phyloP scores from a whole-genome alignment of 2,113 vertebrate species.

The Phyllostomus discolor region DNA sequence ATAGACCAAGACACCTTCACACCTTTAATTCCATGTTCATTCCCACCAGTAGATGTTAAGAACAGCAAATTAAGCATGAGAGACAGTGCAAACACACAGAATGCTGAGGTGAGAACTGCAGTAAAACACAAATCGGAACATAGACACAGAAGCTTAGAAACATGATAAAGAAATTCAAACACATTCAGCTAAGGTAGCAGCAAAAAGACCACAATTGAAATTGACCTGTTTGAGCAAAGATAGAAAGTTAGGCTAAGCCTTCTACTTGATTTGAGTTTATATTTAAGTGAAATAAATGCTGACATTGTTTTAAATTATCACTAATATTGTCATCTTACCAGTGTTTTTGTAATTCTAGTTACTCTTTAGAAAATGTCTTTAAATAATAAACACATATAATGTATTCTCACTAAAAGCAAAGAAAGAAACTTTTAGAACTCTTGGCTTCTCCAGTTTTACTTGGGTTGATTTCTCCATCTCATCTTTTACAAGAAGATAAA shows the following conservation, averaged over 20 bases:
- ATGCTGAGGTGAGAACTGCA: not conserved
- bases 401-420: not conserved
- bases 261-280: not conserved
- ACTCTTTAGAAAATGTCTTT: not conserved
- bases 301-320: not conserved
- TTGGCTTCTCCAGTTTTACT: not conserved
- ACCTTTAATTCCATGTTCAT: not conserved
- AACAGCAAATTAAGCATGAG: not conserved
- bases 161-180: not conserved
- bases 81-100: not conserved
- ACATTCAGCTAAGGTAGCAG: not conserved
- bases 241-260: not conserved
- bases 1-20: not conserved
- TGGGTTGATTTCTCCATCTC: not conserved
- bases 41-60: not conserved
- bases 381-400: not conserved
- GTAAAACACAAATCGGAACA: not conserved
- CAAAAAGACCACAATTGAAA: not conserved
- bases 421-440: not conserved
- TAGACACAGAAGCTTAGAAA: not conserved
- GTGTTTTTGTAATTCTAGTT: not conserved
- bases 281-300: not conserved
- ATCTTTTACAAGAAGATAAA: constrained; percentile 17
- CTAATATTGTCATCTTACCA: not conserved
- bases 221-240: not conserved